Evolutionary conservation across 2,113 vertebrate genomes (phyloP), one percentile per base, ranked within the genome.

Genomic region (Xiphophorus hellerii): DNA sequence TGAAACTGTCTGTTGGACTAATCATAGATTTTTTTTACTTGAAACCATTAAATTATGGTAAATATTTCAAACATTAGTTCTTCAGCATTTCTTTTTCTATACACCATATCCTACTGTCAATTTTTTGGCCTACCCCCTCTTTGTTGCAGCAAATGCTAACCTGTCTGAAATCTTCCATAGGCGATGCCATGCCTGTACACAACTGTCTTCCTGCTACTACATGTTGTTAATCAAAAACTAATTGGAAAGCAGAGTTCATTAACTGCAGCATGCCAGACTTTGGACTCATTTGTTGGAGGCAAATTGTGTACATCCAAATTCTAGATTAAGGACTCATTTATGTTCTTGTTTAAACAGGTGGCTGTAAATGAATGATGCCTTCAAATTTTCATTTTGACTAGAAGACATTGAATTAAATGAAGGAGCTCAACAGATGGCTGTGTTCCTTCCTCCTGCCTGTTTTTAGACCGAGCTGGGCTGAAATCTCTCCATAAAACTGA

Each of bases 271-370:
- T 30, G 28, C 4, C 74, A 58, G 42, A 17, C 20, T 12, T 48
- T 1, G 15, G 3, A 6, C 48, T 67, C 28, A 44, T 83, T 73
- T 70, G 63, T 66, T 58, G 54, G 44, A 33, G 75, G 69, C 28
- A 70, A 44, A 17, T 66, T 54, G 68, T 51, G 37, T 71, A 37
- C 29, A 29, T 66, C 17, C 4, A 1, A 33, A 77, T 28, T 1
- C 67, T 61, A 76, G 54, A 77, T 68, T 31, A 80, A 68, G 54
- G 25, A 29, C 58, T 74, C 33, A 12, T 81, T 66, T 75, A 6
- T 71, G 33, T 75, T 67, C 44, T 15, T 83, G 10, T 58, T 17
- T 54, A 28, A 78, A 81, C 76, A 81, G 80, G 78, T 87, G 81
- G 80, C 22, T 0, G 25, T 15, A 74, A 74, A 82, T 71, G 13